A percentile compares a stretch with the other conserved stretches of the same genome.
These are phyloP conservation scores for Orchestes rusci DNA, from an alignment of 2,888 invertebrate species.

Conservation along the genomic window DNA sequence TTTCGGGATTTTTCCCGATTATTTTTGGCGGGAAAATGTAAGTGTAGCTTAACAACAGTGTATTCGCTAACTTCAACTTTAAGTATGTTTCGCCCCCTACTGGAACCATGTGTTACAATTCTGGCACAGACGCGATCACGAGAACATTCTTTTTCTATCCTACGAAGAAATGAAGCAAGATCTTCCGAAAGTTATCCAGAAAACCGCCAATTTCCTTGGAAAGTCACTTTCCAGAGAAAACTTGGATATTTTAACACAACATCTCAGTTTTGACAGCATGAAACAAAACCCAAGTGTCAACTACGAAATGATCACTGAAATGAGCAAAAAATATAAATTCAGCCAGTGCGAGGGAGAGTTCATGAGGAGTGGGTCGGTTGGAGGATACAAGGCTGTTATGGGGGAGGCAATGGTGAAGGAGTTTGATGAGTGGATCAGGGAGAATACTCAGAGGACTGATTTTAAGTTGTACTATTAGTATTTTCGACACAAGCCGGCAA, in stretches of 20 bases:
- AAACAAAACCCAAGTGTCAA: conserved; percentile 51
- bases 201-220: conserved; percentile 28
- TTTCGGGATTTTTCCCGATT: conserved; percentile 52
- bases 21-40: conserved; percentile 53
- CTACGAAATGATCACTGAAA: conserved; percentile 40
- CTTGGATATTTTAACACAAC: conserved; percentile 26
- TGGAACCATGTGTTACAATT: conserved; percentile 35
- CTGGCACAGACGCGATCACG: conserved; percentile 29
- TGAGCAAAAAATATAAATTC: conserved; percentile 38
- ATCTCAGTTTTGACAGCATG: conserved; percentile 44
- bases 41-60: conserved; percentile 25
- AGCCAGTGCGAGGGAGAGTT: conserved; percentile 39
- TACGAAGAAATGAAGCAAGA: conserved; percentile 35
- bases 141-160: conserved; percentile 33
- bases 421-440: conserved; percentile 64
- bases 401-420: conserved; percentile 58
- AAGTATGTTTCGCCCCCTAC: conserved; percentile 37
- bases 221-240: conserved; percentile 26
- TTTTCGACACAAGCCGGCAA: too few species aligned
- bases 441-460: conserved; percentile 54
- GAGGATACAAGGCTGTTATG: conserved; percentile 49
- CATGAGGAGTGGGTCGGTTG: conserved; percentile 45
- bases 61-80: conserved; percentile 23
- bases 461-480: conserved; percentile 17
- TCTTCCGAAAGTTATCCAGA: conserved; percentile 24